phyloP scores from a whole-genome alignment of 2,113 vertebrate genomes.

The Sisor rabdophorus region DNA sequence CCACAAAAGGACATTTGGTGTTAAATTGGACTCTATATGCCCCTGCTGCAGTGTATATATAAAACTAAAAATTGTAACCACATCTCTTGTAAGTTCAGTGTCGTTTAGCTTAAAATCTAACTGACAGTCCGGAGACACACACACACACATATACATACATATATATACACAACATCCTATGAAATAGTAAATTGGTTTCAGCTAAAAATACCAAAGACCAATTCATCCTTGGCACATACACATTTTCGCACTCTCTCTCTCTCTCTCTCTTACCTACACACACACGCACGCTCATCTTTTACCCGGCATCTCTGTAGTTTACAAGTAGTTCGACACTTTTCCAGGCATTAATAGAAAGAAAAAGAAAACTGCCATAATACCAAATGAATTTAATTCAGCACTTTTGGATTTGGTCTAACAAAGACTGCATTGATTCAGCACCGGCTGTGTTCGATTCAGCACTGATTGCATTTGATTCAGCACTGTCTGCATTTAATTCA shows the following conservation, averaged over 20 bases:
- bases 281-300: not conserved
- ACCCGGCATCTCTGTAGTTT: not conserved
- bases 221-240: slow-evolving; percentile 20
- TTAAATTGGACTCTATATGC: not conserved
- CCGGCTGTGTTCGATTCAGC: too few relatives aligned
- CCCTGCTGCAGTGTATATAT: not conserved
- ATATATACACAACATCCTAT: not conserved
- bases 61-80: not conserved
- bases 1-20: not conserved
- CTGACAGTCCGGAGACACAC: not conserved
- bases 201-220: not conserved
- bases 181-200: not conserved
- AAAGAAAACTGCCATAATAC: not conserved
- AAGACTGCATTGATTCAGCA: too few relatives aligned
- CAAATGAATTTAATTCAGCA: too few relatives aligned
- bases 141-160: not conserved
- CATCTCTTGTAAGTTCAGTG: not conserved
- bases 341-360: not conserved
- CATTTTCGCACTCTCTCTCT: not conserved
- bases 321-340: not conserved
- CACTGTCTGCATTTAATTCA: too few relatives aligned
- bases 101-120: not conserved
- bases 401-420: too few relatives aligned
- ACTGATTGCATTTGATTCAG: too few relatives aligned
- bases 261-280: not conserved